Base-by-base conservation (phyloP, 2,888 invertebrate genomes). In the Acrocyrtus sp. region DNA sequence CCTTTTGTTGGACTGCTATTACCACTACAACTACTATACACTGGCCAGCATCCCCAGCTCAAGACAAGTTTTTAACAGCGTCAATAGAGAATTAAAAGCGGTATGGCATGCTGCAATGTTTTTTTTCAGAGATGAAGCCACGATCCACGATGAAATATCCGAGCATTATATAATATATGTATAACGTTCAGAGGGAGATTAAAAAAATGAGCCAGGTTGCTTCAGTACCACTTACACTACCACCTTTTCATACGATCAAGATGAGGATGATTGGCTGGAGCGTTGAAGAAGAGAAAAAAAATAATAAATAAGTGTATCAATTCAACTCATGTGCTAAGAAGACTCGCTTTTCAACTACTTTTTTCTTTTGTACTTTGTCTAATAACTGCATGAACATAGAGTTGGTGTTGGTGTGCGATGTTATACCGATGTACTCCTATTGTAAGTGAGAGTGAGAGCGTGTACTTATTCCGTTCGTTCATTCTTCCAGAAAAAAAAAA, bases 401-500 rank as follows among this genome's bases (percentile, higher is more conserved):
- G 43, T n/a, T 8, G 19, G 45, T 39, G 39, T 58, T 43, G 26
- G 27, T 8, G 10, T 27, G 27, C 15, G 15, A 3, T 15, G 29
- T 53, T 15, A 54, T 34, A 21, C 4, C n/a, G 17, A 39, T 21
- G 56, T 21, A 43, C 45, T 43, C 58, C 27, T 58, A 27, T 45
- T 21, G 39, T 39, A 39, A n/a, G 50, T 22, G 50, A 50, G 50
- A 6, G 45, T 4, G n/a, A n/a, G 45, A 17, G 26, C 8, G 6
- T 53, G 17, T 8, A 29, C 29, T 12, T 53, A 34, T 50, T 26
- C n/a, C n/a, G n/a, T n/a, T n/a, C n/a, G 4, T 50, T 15, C 22
- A 3, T 43, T 58, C 22, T 48, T 60, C 60, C 60, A 60, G 60
- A n/a, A n/a, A n/a, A n/a, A n/a, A n/a, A n/a, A n/a, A n/a, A n/a